Base-by-base conservation (phyloP, 1,140 invertebrate species). In the Drosophila obscura region DNA sequence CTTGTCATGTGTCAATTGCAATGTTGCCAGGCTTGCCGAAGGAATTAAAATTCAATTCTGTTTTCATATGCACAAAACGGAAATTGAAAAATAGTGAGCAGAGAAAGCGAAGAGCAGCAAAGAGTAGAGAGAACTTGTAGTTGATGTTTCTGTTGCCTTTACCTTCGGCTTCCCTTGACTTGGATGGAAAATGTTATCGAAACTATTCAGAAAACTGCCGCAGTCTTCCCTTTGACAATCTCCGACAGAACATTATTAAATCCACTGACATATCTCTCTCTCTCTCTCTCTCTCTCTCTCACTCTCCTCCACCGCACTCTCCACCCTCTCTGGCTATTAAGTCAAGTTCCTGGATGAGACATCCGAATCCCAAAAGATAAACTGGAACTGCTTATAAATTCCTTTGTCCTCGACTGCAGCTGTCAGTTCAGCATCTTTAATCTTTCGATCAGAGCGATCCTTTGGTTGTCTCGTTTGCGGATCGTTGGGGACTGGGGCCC, bases 1-100 rank as follows among this genome's bases (percentile, higher is more conserved):
- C 80, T 82, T 77, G 78, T 81, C 77, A 81, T 87, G 77, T 85
- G 81, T 87, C 81, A 87, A 85, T 78, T 85, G 82, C 81, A 87
- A 87, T 61, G 73, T 57, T 59, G 55, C 53, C 49, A 69, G 44
- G 16, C 45, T 43, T 53, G 53, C 24, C 19, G 43, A 68, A 53
- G 46, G 65, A 85, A 81, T 85, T 85, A 85, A 87, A 81, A 87
- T 87, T 78, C 78, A 81, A 87, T 85, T 87, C 82, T 78, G 68
- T 72, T 78, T 85, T 65, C 62, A 75, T 65, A 85, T 84, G 77
- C 77, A 74, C 67, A 77, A 71, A 85, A 67, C 82, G 81, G 81
- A 85, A 85, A 85, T 85, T 85, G 81, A 52, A 72, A 83, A 83
- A 58, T 67, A 51, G 50, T 69, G 35, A 35, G 44, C 22, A 35